Conservation (phyloP, 2,797 vertebrate genomes). For the Bucorvus abyssinicus region DNA sequence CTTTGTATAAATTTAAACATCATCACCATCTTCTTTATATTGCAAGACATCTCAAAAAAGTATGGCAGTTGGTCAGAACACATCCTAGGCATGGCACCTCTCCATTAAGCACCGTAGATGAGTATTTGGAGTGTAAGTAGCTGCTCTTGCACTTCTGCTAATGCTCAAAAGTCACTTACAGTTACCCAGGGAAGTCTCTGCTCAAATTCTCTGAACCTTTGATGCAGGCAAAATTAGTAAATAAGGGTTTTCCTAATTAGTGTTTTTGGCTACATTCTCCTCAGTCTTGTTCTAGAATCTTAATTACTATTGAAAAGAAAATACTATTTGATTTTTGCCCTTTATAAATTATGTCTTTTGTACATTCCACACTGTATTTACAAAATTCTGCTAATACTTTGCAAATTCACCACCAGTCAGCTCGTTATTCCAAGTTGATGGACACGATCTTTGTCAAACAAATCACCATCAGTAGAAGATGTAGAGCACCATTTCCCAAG, state of each 20-base stretch:
- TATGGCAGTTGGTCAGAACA: neutral
- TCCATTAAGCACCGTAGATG: neutral
- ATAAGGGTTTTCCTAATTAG: neutral
- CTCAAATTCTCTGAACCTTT: neutral
- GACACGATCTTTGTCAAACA: neutral
- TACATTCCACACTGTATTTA: neutral
- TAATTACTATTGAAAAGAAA: neutral
- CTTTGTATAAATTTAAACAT: neutral
- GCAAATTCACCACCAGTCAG: neutral
- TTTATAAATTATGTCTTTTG: neutral
- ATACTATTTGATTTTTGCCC: neutral
- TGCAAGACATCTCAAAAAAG: neutral
- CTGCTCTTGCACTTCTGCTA: neutral
- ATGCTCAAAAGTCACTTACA: neutral
- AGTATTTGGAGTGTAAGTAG: neutral
- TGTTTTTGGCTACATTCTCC: neutral
- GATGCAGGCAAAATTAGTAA: neutral
- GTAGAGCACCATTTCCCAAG: neutral
- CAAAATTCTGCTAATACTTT: neutral
- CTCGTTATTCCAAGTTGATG: neutral
- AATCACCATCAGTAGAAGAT: neutral
- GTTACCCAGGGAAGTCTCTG: neutral
- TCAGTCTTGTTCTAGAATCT: neutral
- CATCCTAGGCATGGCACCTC: rapidly evolving
- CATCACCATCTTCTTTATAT: neutral